Evolutionary conservation across 1,140 invertebrate genomes (phyloP).

Genomic region (Orius insidiosus): DNA sequence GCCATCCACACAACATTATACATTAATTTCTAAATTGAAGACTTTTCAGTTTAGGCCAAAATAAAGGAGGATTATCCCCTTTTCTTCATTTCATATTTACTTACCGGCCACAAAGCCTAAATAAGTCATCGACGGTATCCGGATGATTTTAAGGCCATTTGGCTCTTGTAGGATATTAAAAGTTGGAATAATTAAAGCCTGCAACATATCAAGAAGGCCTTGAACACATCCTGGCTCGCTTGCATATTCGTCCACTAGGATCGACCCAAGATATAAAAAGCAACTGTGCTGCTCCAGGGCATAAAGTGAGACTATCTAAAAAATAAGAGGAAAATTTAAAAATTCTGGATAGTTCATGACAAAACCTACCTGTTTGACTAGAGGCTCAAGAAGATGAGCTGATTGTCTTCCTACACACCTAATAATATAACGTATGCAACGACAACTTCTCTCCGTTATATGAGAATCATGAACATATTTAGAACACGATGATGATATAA

Average conservation of each 20-base stretch:
- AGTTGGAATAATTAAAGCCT: slow-evolving; percentile 70
- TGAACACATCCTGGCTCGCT: slow-evolving; percentile 44
- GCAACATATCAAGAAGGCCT: slow-evolving; percentile 69
- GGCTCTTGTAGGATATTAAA: slow-evolving; percentile 60
- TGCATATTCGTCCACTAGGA: slow-evolving; percentile 90
- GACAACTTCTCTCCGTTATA: slow-evolving; percentile 81
- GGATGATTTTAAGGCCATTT: slow-evolving; percentile 77
- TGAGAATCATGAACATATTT: slow-evolving; percentile 66
- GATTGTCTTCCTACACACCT: slow-evolving; percentile 69
- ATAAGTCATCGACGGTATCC: slow-evolving; percentile 94
- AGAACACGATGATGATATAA: slow-evolving; percentile 56
- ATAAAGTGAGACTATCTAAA: slow-evolving; percentile 73
- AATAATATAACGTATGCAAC: slow-evolving; percentile 78
- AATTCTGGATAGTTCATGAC: too few relatives aligned
- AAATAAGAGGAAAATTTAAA: slow-evolving; percentile 16
- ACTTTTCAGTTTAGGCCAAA: too few relatives aligned
- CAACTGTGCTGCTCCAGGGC: slow-evolving; percentile 71
- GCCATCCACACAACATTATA: too few relatives aligned
- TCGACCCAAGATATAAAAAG: slow-evolving; percentile 85
- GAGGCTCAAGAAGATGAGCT: slow-evolving; percentile 52
- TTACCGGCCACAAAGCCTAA: slow-evolving; percentile 64
- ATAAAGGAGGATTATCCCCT: too few relatives aligned
- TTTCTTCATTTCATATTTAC: too few relatives aligned
- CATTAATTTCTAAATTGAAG: too few relatives aligned
- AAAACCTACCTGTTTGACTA: slow-evolving; percentile 52